These are phyloP conservation scores for Schizaphis graminum DNA, from an alignment of 2,888 invertebrate genomes.

Conservation along the genomic window DNA sequence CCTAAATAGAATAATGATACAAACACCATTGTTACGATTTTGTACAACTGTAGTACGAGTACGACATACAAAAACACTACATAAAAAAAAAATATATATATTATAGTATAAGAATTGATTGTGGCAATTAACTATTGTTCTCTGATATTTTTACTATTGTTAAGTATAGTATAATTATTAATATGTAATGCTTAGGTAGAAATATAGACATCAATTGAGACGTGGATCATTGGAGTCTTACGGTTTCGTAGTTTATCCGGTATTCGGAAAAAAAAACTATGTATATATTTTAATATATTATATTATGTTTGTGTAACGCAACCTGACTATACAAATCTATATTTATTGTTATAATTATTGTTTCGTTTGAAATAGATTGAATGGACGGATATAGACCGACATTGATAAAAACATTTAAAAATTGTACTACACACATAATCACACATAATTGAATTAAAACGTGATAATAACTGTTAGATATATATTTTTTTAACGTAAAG, in stretches of 20 bases:
- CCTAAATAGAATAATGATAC: not conserved
- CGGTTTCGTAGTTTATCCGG: not conserved
- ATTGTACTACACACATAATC: not conserved
- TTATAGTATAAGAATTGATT: not conserved
- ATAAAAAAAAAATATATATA: not conserved
- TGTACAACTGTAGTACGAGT: not conserved
- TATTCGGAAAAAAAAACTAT: not conserved
- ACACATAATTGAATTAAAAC: not conserved
- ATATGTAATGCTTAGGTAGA: not conserved
- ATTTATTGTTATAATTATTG: not conserved
- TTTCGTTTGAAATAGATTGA: not conserved
- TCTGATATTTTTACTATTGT: not conserved
- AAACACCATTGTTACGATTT: not conserved
- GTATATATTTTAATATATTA: not conserved
- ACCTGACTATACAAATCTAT: not conserved
- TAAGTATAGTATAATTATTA: not conserved
- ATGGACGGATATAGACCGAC: constrained; percentile 33
- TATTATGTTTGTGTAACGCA: not conserved
- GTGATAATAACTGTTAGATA: not conserved
- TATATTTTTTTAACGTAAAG: not conserved
- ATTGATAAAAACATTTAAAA: not conserved
- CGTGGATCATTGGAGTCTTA: not conserved
- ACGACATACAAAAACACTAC: not conserved
- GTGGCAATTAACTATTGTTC: not conserved
- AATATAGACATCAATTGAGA: not conserved